Base-by-base conservation (phyloP, 2,113 vertebrate genomes). In the Salvelinus namaycush region DNA sequence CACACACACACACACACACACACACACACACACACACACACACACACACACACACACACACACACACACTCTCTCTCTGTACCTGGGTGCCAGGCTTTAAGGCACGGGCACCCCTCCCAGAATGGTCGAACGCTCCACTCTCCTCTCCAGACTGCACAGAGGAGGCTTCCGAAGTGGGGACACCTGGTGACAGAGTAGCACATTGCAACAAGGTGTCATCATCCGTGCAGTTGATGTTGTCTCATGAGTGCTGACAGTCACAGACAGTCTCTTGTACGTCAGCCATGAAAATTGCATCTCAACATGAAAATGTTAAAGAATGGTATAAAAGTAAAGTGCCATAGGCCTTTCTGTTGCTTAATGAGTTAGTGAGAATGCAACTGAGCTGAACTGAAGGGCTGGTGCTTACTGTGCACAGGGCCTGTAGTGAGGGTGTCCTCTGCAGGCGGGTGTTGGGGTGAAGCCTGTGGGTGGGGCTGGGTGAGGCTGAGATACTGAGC, bases 341-440 rank as follows among this genome's bases (percentile, higher is more conserved):
- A 54, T 54, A 7, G 12, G 26, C 51, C 0, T 24, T 68, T 68
- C 9, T 44, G 39, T 12, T 44, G 39, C 39, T 44, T 44, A 44
- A 27, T 77, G 20, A 29, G 64, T 20, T 8, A 44, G 16, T n/a
- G 48, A 72, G 68, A 76, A 73, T 29, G 5, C 29, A 31, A 18
- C 26, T 1, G 14, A 18, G 18, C 27, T 29, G 16, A 14, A 31
- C 16, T 14, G 65, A 31, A 18, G 2, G 13, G 13, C 5, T 68
- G 66, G 18, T 68, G 31, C 96, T 96, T 81, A 99, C 97, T 89
- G 93, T 94, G 60, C 81, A 82, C 70, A 98, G 90, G n/a, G 94
- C 94, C 78, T 99, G 97, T 79, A 98, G 85, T 0, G 97, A 98
- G 0, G 97, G 96, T 0, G 95, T 93, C 79, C 95, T 97, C 92